Conservation (phyloP, 2,888 invertebrate genomes). For the Camponotus fellah region DNA sequence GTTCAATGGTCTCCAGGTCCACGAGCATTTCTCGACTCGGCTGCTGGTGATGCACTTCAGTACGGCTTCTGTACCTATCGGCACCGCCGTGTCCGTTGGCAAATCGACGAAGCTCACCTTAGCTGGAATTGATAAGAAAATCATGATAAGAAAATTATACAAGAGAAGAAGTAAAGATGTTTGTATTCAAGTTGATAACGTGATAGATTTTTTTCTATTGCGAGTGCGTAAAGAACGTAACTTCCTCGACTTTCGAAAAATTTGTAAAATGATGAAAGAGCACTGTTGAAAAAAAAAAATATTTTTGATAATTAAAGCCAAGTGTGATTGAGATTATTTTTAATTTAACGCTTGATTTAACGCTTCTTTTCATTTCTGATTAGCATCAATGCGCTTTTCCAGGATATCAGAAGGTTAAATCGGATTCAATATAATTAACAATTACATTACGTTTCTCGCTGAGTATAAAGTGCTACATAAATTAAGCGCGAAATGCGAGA, state of each 20-base stretch:
- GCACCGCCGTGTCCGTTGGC: constrained; percentile 79
- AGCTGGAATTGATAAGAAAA: constrained; percentile 74
- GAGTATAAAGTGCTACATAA: neutral
- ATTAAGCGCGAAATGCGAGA: constrained; percentile 36
- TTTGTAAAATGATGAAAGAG: neutral
- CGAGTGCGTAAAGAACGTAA: neutral
- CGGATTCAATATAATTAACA: neutral
- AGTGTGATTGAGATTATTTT: neutral
- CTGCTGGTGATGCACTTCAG: constrained; percentile 82
- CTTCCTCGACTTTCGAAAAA: neutral
- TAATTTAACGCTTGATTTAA: neutral
- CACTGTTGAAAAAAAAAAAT: neutral
- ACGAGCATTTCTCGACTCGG: constrained; percentile 82
- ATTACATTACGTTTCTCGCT: constrained; percentile 1
- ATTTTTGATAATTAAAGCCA: neutral
- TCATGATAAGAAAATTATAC: constrained; percentile 22
- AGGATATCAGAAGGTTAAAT: neutral
- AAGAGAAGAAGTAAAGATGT: neutral
- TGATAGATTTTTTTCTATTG: neutral
- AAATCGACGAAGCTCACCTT: constrained; percentile 82
- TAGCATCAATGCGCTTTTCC: neutral
- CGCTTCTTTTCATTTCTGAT: neutral
- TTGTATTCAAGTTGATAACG: neutral
- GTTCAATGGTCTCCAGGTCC: constrained; percentile 80
- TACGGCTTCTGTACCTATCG: constrained; percentile 78